Evolutionary conservation across 2,888 invertebrate species (phyloP), one percentile per base, ranked within the genome.

Genomic region (Rugalucina vietnamica): DNA sequence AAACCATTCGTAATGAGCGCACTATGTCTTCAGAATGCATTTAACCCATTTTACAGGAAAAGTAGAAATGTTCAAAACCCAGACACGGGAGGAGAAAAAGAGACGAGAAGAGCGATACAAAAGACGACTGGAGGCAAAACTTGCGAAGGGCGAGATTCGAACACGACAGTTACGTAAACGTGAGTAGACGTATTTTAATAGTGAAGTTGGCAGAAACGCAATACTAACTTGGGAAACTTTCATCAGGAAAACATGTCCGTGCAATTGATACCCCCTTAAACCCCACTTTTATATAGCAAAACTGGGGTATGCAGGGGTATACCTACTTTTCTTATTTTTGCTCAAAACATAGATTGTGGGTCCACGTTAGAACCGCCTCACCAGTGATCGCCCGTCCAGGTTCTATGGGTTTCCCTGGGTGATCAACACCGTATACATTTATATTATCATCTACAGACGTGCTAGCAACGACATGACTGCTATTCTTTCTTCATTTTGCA

Each of bases 41-140:
- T 69, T 69, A 32, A 3, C 43, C 10, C 5, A 24, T 29, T 21
- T 79, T 82, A 14, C 78, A 89, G 89, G 50, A 75, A 87, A 87
- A 39, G n/a, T 88, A 14, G 77, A 82, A 5, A 57, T 57, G 1
- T 54, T 84, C 54, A 89, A 89, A 80, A 60, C 81, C 65, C 72
- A 71, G 36, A 70, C 77, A 24, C 74, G 84, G 50, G 76, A 77
- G 27, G 82, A 86, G 29, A 86, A 85, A 34, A 84, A 80, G 57
- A 85, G 82, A 71, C 78, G 76, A 18, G 85, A 91, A 43, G 79
- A 84, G 29, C 32, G 39, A 18, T 88, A 86, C 72, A 74, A 71
- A 39, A 83, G 79, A 69, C 78, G 88, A 27, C 69, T 90, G 29
- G 84, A 82, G 18, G 84, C 87, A 43, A 84, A 79, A 32, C 79